These are phyloP conservation scores for Ranitomeya variabilis DNA, from an alignment of 2,113 vertebrate species.

Conservation along the genomic window DNA sequence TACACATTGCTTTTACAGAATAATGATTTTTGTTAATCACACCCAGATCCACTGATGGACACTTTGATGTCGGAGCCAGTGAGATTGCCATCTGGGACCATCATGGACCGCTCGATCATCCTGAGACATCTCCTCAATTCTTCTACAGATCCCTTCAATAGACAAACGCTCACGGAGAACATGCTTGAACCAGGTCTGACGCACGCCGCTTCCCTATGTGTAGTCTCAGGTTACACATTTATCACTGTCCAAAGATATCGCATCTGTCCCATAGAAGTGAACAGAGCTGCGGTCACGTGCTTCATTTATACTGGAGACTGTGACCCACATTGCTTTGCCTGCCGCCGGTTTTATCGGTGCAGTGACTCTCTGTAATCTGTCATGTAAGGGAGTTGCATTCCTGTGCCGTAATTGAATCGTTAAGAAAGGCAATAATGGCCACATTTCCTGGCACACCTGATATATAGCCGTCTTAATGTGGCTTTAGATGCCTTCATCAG, in stretches of 20 bases:
- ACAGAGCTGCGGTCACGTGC: too few relatives aligned
- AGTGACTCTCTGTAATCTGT: not conserved
- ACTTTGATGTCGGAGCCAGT: slow-evolving; percentile 97
- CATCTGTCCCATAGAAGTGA: too few relatives aligned
- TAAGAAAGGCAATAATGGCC: not conserved
- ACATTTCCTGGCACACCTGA: not conserved
- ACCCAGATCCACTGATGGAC: slow-evolving; percentile 94
- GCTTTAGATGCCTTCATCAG: not conserved
- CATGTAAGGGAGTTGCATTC: not conserved
- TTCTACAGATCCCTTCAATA: slow-evolving; percentile 96
- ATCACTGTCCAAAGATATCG: too few relatives aligned
- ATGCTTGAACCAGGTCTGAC: slow-evolving; percentile 94
- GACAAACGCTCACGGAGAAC: slow-evolving; percentile 92
- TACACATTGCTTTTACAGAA: not conserved
- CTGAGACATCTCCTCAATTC: slow-evolving; percentile 95
- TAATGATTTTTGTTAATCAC: slow-evolving; percentile 22
- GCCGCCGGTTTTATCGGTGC: too few relatives aligned
- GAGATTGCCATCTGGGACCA: slow-evolving; percentile 90
- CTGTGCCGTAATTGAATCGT: not conserved
- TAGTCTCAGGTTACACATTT: not conserved
- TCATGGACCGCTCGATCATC: slow-evolving; percentile 97
- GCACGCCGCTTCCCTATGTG: too few relatives aligned
- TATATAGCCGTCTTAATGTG: not conserved
- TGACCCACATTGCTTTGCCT: too few relatives aligned
- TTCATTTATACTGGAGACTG: too few relatives aligned